These are phyloP conservation scores for Actinemys pallida DNA, from an alignment of 2,113 vertebrate genomes.

Conservation along the genomic window DNA sequence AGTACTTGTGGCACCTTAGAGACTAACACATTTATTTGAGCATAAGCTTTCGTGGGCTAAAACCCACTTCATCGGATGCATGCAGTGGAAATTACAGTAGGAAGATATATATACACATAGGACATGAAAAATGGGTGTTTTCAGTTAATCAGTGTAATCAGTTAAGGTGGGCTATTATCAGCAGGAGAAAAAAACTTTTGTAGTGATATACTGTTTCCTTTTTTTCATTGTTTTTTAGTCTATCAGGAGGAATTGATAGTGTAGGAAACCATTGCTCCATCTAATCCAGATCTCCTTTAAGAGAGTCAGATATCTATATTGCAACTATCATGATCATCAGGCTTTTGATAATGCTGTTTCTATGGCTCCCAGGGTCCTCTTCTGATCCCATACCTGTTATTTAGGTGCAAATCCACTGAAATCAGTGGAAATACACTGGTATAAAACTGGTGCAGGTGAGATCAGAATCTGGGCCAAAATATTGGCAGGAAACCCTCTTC, in stretches of 20 bases:
- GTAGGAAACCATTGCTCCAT: neutral
- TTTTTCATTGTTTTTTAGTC: neutral
- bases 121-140: too few species aligned
- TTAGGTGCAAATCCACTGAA: neutral
- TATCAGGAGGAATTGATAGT: neutral
- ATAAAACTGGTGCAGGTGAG: fast-evolving
- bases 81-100: too few species aligned
- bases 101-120: too few species aligned
- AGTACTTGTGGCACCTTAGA: too few species aligned
- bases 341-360: neutral
- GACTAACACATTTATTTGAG: too few species aligned
- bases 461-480: neutral
- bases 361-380: neutral
- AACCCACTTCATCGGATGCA: too few species aligned
- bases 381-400: neutral
- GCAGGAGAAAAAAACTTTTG: too few species aligned
- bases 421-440: neutral
- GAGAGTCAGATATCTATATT: neutral
- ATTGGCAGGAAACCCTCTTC: neutral
- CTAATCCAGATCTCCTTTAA: neutral
- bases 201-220: neutral
- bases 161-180: too few species aligned
- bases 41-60: too few species aligned
- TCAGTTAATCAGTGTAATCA: too few species aligned
- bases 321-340: neutral